Conservation (phyloP, 1,140 invertebrate genomes). For the Drosophila kikkawai region DNA sequence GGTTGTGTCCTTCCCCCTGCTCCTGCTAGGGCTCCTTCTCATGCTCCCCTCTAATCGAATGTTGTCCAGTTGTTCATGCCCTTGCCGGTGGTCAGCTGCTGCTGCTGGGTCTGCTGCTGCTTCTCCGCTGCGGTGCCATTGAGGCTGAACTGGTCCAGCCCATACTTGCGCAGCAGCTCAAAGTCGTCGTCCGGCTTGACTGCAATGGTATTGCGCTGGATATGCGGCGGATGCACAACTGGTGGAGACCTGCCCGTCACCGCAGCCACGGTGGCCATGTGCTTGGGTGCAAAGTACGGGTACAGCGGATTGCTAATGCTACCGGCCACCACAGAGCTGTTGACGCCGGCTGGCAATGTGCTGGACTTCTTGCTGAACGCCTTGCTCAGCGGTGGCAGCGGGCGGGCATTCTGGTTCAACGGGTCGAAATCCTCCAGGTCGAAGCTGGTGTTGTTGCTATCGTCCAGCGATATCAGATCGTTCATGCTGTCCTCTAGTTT, state of each 20-base stretch:
- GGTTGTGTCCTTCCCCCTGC: slow-evolving; percentile 5
- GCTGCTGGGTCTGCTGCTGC: slow-evolving; percentile 27
- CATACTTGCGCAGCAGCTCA: slow-evolving; percentile 87
- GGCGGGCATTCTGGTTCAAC: slow-evolving; percentile 83
- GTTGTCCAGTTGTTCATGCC: slow-evolving; percentile 83
- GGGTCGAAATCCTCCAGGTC: slow-evolving; percentile 84
- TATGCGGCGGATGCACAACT: slow-evolving; percentile 35
- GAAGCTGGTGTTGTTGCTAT: slow-evolving; percentile 83
- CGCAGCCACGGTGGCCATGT: slow-evolving; percentile 75
- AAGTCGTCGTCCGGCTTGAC: slow-evolving; percentile 85
- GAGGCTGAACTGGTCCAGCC: slow-evolving; percentile 85
- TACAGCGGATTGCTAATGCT: slow-evolving; percentile 87
- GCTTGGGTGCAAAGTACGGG: slow-evolving; percentile 86
- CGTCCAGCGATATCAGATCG: slow-evolving; percentile 84
- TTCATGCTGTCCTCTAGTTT: slow-evolving; percentile 73
- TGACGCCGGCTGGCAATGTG: slow-evolving; percentile 85
- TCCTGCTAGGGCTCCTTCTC: neutral
- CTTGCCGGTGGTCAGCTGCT: slow-evolving; percentile 44
- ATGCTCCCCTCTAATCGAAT: slow-evolving; percentile 64
- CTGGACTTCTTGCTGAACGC: slow-evolving; percentile 84
- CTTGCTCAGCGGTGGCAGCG: slow-evolving; percentile 65
- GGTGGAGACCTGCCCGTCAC: slow-evolving; percentile 60
- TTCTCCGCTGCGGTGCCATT: slow-evolving; percentile 48
- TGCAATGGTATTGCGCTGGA: slow-evolving; percentile 50
- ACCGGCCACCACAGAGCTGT: slow-evolving; percentile 55